Percentiles rank a stretch among this genome's conserved stretches.
phyloP scores from a whole-genome alignment of 2,797 vertebrate genomes.

The Gila robusta region DNA sequence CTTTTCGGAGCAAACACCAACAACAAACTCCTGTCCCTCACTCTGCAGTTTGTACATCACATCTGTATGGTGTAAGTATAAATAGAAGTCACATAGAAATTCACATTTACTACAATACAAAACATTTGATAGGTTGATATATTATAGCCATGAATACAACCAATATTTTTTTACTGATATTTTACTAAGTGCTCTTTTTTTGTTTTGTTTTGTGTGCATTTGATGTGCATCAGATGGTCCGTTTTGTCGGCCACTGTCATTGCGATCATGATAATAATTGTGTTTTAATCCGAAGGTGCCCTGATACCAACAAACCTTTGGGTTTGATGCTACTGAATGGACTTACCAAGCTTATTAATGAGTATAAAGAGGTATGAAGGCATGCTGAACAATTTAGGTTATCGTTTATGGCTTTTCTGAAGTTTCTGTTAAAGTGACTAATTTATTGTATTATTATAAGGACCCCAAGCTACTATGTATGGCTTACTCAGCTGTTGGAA shows the following conservation, averaged over 20 bases:
- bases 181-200: no score
- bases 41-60: slow-evolving; percentile 97
- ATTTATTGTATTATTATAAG: slow-evolving; percentile 73
- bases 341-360: slow-evolving; percentile 97
- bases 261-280: background rate
- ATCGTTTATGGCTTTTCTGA: background rate
- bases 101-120: background rate
- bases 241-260: background rate
- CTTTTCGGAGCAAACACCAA: slow-evolving; percentile 97
- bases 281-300: slow-evolving; percentile 81
- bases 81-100: slow-evolving; percentile 47
- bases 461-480: slow-evolving; percentile 94
- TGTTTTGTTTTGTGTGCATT: background rate
- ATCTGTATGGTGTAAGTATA: slow-evolving; percentile 92
- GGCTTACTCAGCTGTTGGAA: slow-evolving; percentile 98
- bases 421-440: background rate
- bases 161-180: background rate
- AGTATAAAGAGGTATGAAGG: slow-evolving; percentile 94
- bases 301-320: slow-evolving; percentile 95
- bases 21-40: slow-evolving; percentile 93
- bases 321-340: slow-evolving; percentile 98
- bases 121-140: background rate
- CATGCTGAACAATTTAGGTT: background rate
- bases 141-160: background rate
- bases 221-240: background rate